Percentiles rank a stretch among this genome's conserved stretches.
Evolutionary conservation across 1,140 invertebrate species (phyloP).

Genomic region (Oscheius sp.): DNA sequence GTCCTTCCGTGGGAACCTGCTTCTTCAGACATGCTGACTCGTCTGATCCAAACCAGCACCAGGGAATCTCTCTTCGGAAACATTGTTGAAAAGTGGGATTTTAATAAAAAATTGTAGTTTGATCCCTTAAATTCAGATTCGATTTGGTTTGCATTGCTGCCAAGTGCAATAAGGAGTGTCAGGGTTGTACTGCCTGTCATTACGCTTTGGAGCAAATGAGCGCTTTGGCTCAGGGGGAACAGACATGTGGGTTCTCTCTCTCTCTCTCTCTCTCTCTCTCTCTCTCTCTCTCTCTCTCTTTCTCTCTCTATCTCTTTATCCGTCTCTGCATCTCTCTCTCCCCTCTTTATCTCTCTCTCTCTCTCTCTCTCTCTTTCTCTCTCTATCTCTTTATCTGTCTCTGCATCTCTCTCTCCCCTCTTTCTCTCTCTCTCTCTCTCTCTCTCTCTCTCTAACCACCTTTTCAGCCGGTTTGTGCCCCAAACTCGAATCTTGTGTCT

Average conservation of each 20-base stretch:
- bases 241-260: slow-evolving; percentile 11
- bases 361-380: neutral
- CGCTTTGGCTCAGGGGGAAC: slow-evolving; percentile 32
- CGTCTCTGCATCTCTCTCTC: too few relatives aligned
- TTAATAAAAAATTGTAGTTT: neutral
- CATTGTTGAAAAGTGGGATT: slow-evolving; percentile 12
- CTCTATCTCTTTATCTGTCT: too few relatives aligned
- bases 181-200: slow-evolving; percentile 29
- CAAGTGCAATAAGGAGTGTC: slow-evolving; percentile 36
- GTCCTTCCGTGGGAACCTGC: neutral
- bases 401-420: neutral
- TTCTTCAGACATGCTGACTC: neutral
- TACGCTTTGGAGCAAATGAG: slow-evolving; percentile 41
- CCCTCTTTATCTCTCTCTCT: neutral
- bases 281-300: neutral
- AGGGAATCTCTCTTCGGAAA: slow-evolving; percentile 14
- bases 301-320: neutral
- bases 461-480: slow-evolving; percentile 38
- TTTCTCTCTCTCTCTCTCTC: neutral
- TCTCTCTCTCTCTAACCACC: neutral
- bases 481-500: slow-evolving; percentile 31
- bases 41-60: neutral
- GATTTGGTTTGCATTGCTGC: slow-evolving; percentile 38
- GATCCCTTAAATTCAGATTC: slow-evolving; percentile 13
- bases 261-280: neutral